A percentile compares a stretch with the other conserved stretches of the same genome.
Conservation (phyloP, 2,888 invertebrate species). For the Drosophila aldrichi region DNA sequence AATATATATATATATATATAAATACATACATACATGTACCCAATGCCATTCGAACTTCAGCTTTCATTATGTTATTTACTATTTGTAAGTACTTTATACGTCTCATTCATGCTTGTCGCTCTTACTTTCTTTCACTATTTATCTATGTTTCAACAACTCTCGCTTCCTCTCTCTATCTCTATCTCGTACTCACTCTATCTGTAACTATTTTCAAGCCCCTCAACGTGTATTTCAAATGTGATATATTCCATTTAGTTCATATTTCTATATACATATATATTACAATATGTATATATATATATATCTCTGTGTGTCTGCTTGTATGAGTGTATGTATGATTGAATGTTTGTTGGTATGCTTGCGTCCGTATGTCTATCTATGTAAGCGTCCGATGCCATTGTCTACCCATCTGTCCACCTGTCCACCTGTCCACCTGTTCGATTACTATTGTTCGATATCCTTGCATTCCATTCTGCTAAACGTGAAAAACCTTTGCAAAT, state of each 20-base stretch:
- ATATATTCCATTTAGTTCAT: slow-evolving; percentile 28
- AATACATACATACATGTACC: slow-evolving; percentile 18
- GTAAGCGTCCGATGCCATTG: no score
- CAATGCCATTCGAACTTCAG: slow-evolving; percentile 33
- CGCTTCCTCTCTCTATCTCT: not conserved
- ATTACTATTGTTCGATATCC: slow-evolving; percentile 14
- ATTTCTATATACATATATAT: no score
- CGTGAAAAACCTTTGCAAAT: slow-evolving; percentile 22
- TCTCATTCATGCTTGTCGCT: slow-evolving; percentile 45
- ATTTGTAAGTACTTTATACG: slow-evolving; percentile 38
- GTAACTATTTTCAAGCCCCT: slow-evolving; percentile 20
- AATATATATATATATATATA: no score
- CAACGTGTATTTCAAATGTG: slow-evolving; percentile 29
- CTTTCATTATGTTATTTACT: slow-evolving; percentile 35
- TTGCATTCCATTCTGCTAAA: slow-evolving; percentile 10
- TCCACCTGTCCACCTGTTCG: slow-evolving; percentile 3
- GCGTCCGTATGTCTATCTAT: no score
- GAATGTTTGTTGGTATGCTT: no score
- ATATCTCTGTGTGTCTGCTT: no score
- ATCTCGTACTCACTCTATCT: not conserved
- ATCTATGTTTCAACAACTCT: slow-evolving; percentile 16
- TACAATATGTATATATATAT: no score
- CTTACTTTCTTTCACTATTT: slow-evolving; percentile 18
- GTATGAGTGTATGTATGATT: no score
- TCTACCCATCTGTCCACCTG: no score